A percentile compares a stretch with the other conserved stretches of the same genome.
Conservation (phyloP, 2,113 vertebrate genomes). For the Phainopepla nitens region DNA sequence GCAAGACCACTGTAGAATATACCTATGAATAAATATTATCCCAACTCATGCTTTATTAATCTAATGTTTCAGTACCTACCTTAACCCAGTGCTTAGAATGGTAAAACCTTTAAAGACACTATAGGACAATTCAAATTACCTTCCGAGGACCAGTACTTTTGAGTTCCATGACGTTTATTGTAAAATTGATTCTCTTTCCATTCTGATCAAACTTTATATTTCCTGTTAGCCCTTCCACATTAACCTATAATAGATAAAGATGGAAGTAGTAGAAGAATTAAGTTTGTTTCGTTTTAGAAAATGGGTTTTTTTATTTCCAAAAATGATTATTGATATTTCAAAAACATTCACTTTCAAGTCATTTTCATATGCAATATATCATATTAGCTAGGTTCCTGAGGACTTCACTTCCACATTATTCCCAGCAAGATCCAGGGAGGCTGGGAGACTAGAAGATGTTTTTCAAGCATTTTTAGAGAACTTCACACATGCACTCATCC, state of each 20-base stretch:
- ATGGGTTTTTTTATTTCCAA: neutral
- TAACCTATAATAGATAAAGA: conserved; percentile 77
- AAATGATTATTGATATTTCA: neutral
- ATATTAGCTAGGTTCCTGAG: neutral
- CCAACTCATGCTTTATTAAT: neutral
- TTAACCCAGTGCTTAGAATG: neutral
- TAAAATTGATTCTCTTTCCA: conserved; percentile 96
- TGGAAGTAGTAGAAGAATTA: neutral
- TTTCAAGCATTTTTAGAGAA: neutral
- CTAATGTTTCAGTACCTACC: neutral
- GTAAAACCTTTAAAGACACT: neutral
- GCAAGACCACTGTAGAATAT: neutral
- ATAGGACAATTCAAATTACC: conserved; percentile 74
- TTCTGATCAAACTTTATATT: conserved; percentile 99
- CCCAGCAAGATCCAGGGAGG: neutral
- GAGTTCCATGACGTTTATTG: conserved; percentile 96
- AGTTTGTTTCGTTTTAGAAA: neutral
- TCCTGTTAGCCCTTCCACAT: conserved; percentile 93
- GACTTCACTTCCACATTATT: neutral
- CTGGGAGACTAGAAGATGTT: neutral
- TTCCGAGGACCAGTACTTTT: conserved; percentile 95
- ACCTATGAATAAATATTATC: neutral
- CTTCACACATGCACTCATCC: neutral
- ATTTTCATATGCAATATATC: neutral
- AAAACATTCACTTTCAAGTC: neutral